phyloP scores from a whole-genome alignment of 2,113 vertebrate species.

The Serinus canaria region DNA sequence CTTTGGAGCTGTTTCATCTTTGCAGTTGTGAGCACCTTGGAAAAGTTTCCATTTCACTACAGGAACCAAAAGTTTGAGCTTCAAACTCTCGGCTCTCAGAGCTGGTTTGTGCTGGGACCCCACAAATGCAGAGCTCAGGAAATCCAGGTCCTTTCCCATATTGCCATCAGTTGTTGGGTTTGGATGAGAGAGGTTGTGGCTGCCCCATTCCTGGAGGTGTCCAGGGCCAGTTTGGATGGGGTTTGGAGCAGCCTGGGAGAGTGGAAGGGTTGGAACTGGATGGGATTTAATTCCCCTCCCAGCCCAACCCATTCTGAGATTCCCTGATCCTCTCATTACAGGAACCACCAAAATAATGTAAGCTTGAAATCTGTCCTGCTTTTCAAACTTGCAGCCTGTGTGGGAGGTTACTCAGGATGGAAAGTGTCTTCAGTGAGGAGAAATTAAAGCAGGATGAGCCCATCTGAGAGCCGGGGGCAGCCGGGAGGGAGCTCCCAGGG shows the following conservation, averaged over 20 bases:
- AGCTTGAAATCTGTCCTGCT: neutral
- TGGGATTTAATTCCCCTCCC: neutral
- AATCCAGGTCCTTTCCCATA: neutral
- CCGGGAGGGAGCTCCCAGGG: accelerated
- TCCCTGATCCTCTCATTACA: neutral
- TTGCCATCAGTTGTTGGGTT: neutral
- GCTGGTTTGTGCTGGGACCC: neutral
- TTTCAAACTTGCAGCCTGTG: neutral
- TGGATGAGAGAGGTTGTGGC: neutral
- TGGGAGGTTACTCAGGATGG: neutral
- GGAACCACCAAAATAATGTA: neutral
- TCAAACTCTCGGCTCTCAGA: neutral
- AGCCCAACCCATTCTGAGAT: neutral
- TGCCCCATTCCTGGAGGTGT: neutral
- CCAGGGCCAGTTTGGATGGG: neutral
- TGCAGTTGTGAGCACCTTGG: neutral
- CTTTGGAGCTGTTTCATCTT: neutral
- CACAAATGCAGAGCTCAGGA: neutral
- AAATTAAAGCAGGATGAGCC: neutral
- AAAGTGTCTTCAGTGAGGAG: neutral
- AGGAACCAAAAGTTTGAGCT: neutral
- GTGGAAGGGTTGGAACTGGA: neutral
- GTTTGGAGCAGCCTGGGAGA: neutral
- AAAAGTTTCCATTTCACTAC: neutral
- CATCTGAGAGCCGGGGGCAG: neutral